These are phyloP conservation scores for Quadroppia sp. DNA, from an alignment of 2,888 invertebrate genomes.

Conservation along the genomic window DNA sequence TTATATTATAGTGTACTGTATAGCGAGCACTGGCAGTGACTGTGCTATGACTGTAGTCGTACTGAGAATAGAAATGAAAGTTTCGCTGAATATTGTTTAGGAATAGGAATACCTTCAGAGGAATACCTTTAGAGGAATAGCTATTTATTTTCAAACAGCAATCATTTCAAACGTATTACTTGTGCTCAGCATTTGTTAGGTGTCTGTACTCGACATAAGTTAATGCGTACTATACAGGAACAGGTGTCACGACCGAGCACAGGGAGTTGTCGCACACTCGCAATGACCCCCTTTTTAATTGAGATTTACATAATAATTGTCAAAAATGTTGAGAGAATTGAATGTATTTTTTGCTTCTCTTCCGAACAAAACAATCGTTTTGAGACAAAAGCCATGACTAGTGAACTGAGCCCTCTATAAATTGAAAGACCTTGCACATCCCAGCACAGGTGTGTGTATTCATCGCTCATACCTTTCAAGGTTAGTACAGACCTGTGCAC, in stretches of 20 bases:
- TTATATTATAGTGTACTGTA: neutral
- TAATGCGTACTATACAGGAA: slow-evolving; percentile 32
- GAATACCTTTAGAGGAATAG: too few relatives aligned
- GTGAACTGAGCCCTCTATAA: neutral
- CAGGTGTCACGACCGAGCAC: neutral
- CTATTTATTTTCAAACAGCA: too few relatives aligned
- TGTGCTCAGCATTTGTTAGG: slow-evolving; percentile 3
- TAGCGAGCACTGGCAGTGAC: neutral
- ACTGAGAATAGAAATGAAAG: neutral
- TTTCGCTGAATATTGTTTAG: slow-evolving; percentile 1
- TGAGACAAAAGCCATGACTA: too few relatives aligned
- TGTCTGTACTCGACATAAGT: neutral
- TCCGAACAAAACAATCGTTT: too few relatives aligned
- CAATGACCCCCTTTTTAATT: neutral
- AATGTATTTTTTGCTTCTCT: too few relatives aligned
- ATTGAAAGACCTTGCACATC: neutral
- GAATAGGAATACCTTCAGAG: neutral
- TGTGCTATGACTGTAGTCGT: slow-evolving; percentile 13
- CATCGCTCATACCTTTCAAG: slow-evolving; percentile 30
- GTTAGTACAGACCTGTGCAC: slow-evolving; percentile 3
- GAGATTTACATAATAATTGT: too few relatives aligned
- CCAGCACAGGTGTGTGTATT: neutral
- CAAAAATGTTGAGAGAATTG: too few relatives aligned
- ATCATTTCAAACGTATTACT: slow-evolving; percentile 6
- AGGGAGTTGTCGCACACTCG: neutral